Percentiles rank a stretch among this genome's conserved stretches.
phyloP scores from a whole-genome alignment of 2,113 vertebrate genomes.

The Callipepla californica region DNA sequence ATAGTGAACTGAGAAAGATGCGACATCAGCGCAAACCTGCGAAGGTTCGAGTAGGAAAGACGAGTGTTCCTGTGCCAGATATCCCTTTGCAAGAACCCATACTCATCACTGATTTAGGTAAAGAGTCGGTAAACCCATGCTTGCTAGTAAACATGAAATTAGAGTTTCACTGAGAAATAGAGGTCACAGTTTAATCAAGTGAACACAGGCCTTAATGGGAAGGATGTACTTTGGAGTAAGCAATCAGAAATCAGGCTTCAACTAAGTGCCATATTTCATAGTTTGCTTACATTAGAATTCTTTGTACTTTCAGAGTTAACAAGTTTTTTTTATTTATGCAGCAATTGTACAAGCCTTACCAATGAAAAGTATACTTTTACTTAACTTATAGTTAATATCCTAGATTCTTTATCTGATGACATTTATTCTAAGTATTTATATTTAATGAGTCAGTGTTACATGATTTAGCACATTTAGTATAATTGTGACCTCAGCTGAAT shows the following conservation, averaged over 20 bases:
- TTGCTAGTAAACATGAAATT: background rate
- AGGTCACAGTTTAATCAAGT: background rate
- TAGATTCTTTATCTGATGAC: background rate
- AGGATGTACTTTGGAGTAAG: background rate
- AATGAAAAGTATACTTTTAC: background rate
- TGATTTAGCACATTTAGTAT: background rate
- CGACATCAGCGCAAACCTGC: conserved; percentile 90
- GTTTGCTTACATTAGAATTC: background rate
- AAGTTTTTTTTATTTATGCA: background rate
- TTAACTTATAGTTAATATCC: background rate
- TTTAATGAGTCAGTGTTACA: background rate
- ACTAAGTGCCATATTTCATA: background rate
- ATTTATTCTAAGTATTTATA: background rate
- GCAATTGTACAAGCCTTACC: background rate
- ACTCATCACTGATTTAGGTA: conserved; percentile 97
- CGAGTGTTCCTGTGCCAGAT: conserved; percentile 86
- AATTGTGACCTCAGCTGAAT: background rate
- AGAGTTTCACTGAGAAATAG: background rate
- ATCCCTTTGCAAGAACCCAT: conserved; percentile 98
- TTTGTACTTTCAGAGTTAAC: background rate
- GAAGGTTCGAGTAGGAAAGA: conserved; percentile 88
- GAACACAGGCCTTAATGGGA: background rate
- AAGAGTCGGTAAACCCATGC: background rate
- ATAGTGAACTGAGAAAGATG: conserved; percentile 90
- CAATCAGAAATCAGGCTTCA: background rate